Conservation (phyloP, 2,113 vertebrate genomes). For the Callaeas wilsoni region DNA sequence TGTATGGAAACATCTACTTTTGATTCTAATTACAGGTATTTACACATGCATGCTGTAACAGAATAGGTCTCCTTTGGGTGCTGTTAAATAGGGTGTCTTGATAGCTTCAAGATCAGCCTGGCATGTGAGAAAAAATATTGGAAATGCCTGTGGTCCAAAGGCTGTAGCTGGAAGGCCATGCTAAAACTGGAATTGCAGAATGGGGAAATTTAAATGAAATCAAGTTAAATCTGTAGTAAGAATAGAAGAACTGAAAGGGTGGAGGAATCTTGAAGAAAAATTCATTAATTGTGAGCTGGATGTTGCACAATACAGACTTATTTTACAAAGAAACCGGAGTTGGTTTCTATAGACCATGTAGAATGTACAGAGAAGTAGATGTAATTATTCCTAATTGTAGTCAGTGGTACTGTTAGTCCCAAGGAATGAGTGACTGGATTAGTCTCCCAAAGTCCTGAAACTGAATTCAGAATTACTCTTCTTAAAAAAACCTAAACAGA, state of each 20-base stretch:
- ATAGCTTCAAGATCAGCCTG: not conserved
- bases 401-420: not conserved
- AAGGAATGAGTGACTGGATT: not conserved
- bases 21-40: not conserved
- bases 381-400: not conserved
- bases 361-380: not conserved
- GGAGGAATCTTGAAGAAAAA: not conserved
- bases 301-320: not conserved
- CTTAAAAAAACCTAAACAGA: not conserved
- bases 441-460: not conserved
- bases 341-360: not conserved
- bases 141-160: not conserved
- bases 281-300: not conserved
- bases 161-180: not conserved
- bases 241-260: not conserved
- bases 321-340: not conserved
- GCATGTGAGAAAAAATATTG: not conserved
- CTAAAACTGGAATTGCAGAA: not conserved
- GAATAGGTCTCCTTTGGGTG: not conserved
- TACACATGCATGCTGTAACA: not conserved
- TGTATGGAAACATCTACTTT: not conserved
- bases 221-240: not conserved
- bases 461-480: not conserved
- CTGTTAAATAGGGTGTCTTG: not conserved
- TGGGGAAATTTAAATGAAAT: not conserved